Evolutionary conservation across 2,797 vertebrate genomes (phyloP), one percentile per base, ranked within the genome.

Genomic region (Heterohyrax brucei): DNA sequence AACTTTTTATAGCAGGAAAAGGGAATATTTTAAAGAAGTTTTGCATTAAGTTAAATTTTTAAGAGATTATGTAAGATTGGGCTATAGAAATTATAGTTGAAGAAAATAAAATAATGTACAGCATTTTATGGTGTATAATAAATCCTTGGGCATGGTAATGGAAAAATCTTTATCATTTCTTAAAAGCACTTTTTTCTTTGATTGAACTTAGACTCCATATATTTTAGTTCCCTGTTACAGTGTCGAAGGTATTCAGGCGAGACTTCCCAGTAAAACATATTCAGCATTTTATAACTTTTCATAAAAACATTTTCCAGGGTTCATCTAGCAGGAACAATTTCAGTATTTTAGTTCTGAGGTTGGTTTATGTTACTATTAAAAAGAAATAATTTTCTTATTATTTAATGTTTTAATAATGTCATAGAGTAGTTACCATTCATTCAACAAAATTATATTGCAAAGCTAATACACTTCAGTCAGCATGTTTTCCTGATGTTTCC

Each of bases 121-220:
- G 10, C 5, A 91, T 95, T 96, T 95, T 94, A 62, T 70, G 10
- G 21, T 96, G 44, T 92, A 62, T 72, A 93, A 89, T 72, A 95
- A 89, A 93, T 79, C 50, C 26, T 44, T 87, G 13, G 70, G 21
- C 53, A 95, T 56, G 44, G 68, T 94, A 80, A 89, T 95, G 73
- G 46, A 90, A 73, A 44, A 5, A 48, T 78, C 70, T 70, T 64
- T 30, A 75, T n/a, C 50, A 26, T 62, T 85, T 96, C 79, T 53
- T 91, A 83, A 97, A 82, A 87, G 48, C 33, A 14, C 1, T 66
- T 84, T 93, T 95, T 61, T 96, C 53, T 72, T 87, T 92, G 59
- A 53, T 81, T 83, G 62, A 96, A 83, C 81, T 96, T 66, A 92
- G 89, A 89, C 84, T 91, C 79, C 61, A 93, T 73, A 78, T 62